phyloP scores from a whole-genome alignment of 1,140 invertebrate species.

The Drosophila willistoni region DNA sequence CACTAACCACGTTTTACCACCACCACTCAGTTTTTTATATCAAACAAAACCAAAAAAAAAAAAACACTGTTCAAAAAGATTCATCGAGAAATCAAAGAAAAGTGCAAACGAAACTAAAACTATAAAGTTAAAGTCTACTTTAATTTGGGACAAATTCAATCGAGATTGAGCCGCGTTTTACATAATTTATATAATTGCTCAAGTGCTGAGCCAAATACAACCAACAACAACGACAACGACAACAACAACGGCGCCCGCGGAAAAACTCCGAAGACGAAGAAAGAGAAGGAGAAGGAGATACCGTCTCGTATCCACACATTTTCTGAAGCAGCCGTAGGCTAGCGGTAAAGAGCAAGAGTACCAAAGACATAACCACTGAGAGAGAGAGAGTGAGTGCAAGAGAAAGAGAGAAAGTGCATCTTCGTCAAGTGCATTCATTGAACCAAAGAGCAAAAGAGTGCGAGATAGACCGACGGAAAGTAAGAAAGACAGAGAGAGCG shows the following conservation, averaged over 20 bases:
- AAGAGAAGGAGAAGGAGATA: slow-evolving; percentile 84
- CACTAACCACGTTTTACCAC: slow-evolving; percentile 30
- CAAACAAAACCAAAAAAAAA: slow-evolving; percentile 35
- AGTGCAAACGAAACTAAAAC: slow-evolving; percentile 32
- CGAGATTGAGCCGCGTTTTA: slow-evolving; percentile 61
- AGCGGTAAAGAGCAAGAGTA: slow-evolving; percentile 20
- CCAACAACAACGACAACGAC: slow-evolving; percentile 30
- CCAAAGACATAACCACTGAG: slow-evolving; percentile 10
- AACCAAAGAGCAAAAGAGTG: slow-evolving; percentile 10
- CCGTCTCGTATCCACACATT: slow-evolving; percentile 93
- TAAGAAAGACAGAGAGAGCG: slow-evolving; percentile 27
- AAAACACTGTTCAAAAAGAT: slow-evolving; percentile 29
- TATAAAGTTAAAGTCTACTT: not conserved
- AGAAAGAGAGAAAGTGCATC: slow-evolving; percentile 22
- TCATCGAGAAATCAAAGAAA: slow-evolving; percentile 9
- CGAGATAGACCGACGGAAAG: slow-evolving; percentile 21
- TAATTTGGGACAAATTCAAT: not conserved
- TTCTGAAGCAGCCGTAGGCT: slow-evolving; percentile 92
- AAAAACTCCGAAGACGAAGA: slow-evolving; percentile 41
- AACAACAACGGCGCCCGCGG: slow-evolving; percentile 64
- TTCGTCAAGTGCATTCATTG: not conserved
- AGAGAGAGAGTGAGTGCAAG: slow-evolving; percentile 36
- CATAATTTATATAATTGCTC: slow-evolving; percentile 78
- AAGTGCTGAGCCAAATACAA: slow-evolving; percentile 51
- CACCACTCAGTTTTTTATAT: not conserved